phyloP scores from a whole-genome alignment of 2,113 vertebrate species.

The Origma solitaria region DNA sequence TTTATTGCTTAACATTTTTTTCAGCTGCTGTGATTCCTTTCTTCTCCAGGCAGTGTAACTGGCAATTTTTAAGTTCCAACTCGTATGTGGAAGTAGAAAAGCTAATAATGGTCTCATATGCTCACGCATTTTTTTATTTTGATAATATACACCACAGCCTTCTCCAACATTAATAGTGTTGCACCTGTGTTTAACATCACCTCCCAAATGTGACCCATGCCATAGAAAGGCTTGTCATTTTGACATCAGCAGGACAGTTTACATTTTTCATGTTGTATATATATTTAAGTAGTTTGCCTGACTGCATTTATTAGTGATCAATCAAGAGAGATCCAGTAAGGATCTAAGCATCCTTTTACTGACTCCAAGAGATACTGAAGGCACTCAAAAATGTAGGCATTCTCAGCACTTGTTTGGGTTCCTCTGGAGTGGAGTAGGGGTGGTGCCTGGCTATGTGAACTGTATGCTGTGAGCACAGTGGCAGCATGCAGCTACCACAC shows the following conservation, averaged over 20 bases:
- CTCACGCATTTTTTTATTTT: not conserved
- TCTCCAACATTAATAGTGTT: not conserved
- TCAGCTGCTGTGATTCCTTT: not conserved
- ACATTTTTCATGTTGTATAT: not conserved
- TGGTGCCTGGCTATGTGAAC: not conserved
- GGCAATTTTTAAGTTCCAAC: not conserved
- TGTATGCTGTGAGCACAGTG: not conserved
- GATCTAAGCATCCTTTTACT: not conserved
- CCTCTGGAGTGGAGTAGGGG: not conserved
- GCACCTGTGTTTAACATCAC: not conserved
- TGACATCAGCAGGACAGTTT: not conserved
- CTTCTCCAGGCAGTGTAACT: not conserved
- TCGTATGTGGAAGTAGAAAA: not conserved
- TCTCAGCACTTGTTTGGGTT: not conserved
- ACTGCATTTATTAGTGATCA: not conserved
- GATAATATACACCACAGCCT: not conserved
- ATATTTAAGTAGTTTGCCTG: not conserved
- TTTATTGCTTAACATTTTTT: not conserved
- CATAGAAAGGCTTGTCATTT: not conserved
- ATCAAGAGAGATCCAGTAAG: not conserved
- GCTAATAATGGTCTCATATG: not conserved
- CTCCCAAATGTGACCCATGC: not conserved
- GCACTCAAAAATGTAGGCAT: not conserved
- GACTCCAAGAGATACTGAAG: not conserved
- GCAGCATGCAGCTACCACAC: not conserved